These are phyloP conservation scores for Formicarius rufipectus DNA, from an alignment of 2,113 vertebrate species.

Conservation along the genomic window DNA sequence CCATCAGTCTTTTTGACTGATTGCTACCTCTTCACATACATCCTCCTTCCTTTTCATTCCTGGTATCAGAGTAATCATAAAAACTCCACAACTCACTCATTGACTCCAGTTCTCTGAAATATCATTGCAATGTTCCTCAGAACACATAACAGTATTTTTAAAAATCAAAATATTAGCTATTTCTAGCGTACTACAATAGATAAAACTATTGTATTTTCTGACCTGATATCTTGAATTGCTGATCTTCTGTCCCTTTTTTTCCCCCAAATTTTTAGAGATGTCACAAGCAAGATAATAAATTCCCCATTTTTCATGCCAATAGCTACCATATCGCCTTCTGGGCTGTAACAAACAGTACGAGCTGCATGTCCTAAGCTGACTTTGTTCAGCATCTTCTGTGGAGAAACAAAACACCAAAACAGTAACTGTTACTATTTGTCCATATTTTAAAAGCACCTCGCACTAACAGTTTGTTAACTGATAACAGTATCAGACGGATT, in stretches of 20 bases:
- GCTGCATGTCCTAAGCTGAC: constrained; percentile 93
- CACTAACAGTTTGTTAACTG: neutral
- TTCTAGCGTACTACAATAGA: neutral
- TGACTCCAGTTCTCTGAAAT: neutral
- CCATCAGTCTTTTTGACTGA: neutral
- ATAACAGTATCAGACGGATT: neutral
- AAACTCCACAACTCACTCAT: neutral
- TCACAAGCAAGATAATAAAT: constrained; percentile 93
- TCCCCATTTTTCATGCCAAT: constrained; percentile 98
- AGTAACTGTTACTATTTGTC: neutral
- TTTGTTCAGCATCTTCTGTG: constrained; percentile 97
- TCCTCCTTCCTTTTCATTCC: neutral
- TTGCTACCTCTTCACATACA: neutral
- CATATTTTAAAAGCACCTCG: neutral
- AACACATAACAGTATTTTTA: neutral
- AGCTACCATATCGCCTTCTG: constrained; percentile 96
- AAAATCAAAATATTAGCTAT: neutral
- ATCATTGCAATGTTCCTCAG: neutral
- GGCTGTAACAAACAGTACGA: constrained; percentile 90
- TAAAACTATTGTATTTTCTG: constrained; percentile 4
- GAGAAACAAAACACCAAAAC: constrained; percentile 30
- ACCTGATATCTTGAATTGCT: constrained; percentile 95
- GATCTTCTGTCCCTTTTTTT: constrained; percentile 94
- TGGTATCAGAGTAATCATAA: neutral
- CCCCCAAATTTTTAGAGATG: constrained; percentile 96